These are phyloP conservation scores for Pangasianodon gigas DNA, from an alignment of 2,113 vertebrate genomes.

Conservation along the genomic window DNA sequence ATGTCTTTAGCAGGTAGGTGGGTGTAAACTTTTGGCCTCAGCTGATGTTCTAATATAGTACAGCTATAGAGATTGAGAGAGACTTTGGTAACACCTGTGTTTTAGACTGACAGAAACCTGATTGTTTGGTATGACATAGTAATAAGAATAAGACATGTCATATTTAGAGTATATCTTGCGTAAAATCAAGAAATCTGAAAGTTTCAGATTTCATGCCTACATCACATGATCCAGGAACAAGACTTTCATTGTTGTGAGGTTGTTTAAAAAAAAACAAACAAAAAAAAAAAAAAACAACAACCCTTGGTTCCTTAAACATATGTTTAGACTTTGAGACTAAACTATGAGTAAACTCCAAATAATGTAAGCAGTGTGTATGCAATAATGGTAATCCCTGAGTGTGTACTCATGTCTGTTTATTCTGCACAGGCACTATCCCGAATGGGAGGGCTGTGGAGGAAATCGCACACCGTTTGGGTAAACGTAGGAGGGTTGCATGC, in stretches of 20 bases:
- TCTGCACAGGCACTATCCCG: constrained; percentile 81
- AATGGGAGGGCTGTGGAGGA: constrained; percentile 88
- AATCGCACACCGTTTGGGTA: constrained; percentile 90
- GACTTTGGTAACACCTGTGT: background rate
- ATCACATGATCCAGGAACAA: constrained; percentile 1
- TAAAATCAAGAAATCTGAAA: background rate
- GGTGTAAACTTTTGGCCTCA: background rate
- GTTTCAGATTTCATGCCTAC: background rate
- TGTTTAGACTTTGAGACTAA: background rate
- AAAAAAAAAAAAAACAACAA: background rate
- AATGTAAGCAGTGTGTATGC: background rate
- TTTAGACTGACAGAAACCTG: background rate
- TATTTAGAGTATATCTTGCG: background rate
- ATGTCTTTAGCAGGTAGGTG: background rate
- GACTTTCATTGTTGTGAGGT: background rate
- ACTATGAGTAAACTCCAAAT: background rate
- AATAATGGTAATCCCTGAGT: constrained; percentile 12
- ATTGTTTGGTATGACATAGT: background rate
- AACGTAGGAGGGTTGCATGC: constrained; percentile 95
- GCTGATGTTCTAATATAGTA: background rate
- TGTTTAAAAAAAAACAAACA: background rate
- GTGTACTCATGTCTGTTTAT: constrained; percentile 48
- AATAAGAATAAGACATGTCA: background rate
- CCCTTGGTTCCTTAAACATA: background rate
- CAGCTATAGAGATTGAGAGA: background rate